These are phyloP conservation scores for Saccostrea cuccullata DNA, from an alignment of 1,140 invertebrate genomes.

Conservation along the genomic window DNA sequence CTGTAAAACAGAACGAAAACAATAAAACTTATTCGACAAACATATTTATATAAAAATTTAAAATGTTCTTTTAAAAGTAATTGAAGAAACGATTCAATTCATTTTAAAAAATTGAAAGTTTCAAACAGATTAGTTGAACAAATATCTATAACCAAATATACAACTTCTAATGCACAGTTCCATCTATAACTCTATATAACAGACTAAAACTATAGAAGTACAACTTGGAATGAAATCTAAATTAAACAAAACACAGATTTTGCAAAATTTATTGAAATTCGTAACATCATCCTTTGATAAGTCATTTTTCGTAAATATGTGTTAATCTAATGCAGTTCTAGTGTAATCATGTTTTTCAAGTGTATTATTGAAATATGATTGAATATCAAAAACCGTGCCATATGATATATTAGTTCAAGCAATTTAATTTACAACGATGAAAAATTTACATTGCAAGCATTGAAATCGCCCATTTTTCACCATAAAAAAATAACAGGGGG, in stretches of 20 bases:
- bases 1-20: conserved; percentile 3
- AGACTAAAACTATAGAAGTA: not conserved
- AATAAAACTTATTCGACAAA: not conserved
- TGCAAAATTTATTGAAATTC: too few species aligned
- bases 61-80: too few species aligned
- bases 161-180: not conserved
- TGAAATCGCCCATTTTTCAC: too few species aligned
- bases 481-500: too few species aligned
- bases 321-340: not conserved
- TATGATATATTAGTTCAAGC: too few species aligned
- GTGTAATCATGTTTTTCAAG: not conserved
- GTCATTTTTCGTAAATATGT: not conserved
- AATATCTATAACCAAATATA: not conserved
- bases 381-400: too few species aligned
- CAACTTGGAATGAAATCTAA: not conserved
- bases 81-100: too few species aligned
- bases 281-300: not conserved
- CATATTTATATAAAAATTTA: too few species aligned
- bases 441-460: too few species aligned
- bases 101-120: too few species aligned
- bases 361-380: not conserved
- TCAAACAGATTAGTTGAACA: not conserved
- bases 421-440: too few species aligned
- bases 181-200: not conserved
- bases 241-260: too few species aligned